Percentiles rank a stretch among this genome's conserved stretches.
Conservation (phyloP, 2,113 vertebrate species). For the Cynopterus brachyotis region DNA sequence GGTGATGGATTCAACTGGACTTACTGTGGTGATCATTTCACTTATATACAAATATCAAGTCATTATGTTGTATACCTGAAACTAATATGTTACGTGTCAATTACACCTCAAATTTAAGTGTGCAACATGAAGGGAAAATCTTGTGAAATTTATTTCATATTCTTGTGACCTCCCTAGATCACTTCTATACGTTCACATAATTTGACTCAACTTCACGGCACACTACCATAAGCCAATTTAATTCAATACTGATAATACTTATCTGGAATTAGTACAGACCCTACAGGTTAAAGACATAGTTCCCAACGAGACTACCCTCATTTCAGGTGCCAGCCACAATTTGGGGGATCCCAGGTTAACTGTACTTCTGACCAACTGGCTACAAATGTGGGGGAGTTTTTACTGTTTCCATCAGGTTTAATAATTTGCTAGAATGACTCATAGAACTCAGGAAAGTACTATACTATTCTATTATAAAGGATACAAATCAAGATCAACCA, state of each 20-base stretch:
- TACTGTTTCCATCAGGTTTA: background rate
- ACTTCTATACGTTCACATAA: background rate
- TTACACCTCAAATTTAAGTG: background rate
- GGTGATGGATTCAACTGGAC: background rate
- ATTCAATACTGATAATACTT: background rate
- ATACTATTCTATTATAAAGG: background rate
- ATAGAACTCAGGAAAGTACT: background rate
- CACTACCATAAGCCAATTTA: background rate
- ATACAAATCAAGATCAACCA: background rate
- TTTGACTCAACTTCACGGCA: background rate
- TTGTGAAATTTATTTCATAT: background rate
- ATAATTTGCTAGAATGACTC: background rate
- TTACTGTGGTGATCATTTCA: background rate
- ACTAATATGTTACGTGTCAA: background rate
- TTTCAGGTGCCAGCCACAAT: background rate
- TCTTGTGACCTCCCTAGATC: background rate
- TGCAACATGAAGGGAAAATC: background rate
- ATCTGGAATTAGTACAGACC: background rate
- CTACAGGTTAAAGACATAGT: background rate
- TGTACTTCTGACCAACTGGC: background rate
- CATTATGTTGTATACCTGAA: background rate
- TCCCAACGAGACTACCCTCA: background rate
- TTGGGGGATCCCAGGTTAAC: background rate
- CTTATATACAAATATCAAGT: no score
- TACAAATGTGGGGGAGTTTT: background rate